Evolutionary conservation across 53 echinoderm and acorn worm species (phyloP).

Genomic region (Patiria pectinifera): DNA sequence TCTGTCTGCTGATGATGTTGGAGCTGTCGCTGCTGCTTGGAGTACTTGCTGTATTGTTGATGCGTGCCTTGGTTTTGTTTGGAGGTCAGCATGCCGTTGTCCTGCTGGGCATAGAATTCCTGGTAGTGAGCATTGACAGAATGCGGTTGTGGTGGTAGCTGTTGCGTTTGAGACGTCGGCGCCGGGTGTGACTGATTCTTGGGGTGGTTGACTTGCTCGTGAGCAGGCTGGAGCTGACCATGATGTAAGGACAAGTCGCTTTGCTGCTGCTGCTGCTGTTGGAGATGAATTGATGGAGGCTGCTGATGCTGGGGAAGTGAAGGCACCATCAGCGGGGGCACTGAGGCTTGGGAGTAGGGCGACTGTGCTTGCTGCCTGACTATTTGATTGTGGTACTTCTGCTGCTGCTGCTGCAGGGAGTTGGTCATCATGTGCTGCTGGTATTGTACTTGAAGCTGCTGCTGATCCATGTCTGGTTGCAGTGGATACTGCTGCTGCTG

Average conservation of each 20-base stretch:
- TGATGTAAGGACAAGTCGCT: slow-evolving; percentile 35
- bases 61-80: slow-evolving; percentile 23
- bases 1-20: slow-evolving; percentile 39
- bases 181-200: slow-evolving; percentile 48
- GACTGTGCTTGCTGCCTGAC: slow-evolving; percentile 59
- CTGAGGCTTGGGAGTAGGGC: slow-evolving; percentile 27
- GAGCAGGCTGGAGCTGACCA: slow-evolving; percentile 27
- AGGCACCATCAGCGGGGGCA: slow-evolving; percentile 56
- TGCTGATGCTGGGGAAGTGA: slow-evolving; percentile 37
- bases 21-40: slow-evolving; percentile 40
- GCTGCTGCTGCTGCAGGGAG: slow-evolving; percentile 12
- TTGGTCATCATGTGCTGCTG: slow-evolving; percentile 57
- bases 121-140: slow-evolving; percentile 9
- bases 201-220: slow-evolving; percentile 5
- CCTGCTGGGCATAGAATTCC: slow-evolving; percentile 42
- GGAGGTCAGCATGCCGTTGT: not conserved
- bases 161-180: slow-evolving; percentile 44
- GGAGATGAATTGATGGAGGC: not conserved
- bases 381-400: slow-evolving; percentile 59
- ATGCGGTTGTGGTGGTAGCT: not conserved
- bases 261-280: slow-evolving; percentile 36
- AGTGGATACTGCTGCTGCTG: slow-evolving; percentile 44
- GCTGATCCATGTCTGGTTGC: slow-evolving; percentile 60
- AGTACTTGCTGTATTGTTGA: slow-evolving; percentile 42
- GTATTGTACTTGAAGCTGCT: slow-evolving; percentile 59